Evolutionary conservation across 2,113 vertebrate genomes (phyloP).

Genomic region (Antennarius striatus): DNA sequence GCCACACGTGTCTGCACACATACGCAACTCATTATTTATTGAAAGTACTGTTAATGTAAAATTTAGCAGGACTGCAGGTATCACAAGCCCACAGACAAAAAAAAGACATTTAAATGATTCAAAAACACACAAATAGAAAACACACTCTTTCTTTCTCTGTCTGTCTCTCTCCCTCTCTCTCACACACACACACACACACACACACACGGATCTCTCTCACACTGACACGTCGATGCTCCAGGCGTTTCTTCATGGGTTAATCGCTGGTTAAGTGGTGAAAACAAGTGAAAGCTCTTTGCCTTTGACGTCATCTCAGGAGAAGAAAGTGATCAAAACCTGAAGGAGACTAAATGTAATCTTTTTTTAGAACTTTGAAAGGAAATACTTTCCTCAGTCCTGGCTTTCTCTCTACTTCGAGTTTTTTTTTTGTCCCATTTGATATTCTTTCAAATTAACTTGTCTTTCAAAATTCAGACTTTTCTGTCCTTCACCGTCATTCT

Average conservation of each 20-base stretch:
- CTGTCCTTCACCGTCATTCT: too few species aligned
- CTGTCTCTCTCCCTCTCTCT: too few species aligned
- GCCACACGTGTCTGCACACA: neutral
- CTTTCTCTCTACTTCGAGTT: too few species aligned
- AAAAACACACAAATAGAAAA: constrained; percentile 22
- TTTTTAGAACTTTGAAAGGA: neutral
- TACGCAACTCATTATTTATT: constrained; percentile 53
- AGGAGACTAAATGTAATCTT: neutral
- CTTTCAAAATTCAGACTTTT: too few species aligned
- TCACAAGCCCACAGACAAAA: constrained; percentile 26
- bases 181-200: neutral
- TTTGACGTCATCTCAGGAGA: neutral
- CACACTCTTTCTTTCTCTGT: neutral
- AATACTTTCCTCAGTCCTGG: neutral
- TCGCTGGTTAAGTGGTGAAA: constrained; percentile 17
- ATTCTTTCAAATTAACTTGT: too few species aligned
- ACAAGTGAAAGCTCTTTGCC: neutral
- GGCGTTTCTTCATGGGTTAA: constrained; percentile 16
- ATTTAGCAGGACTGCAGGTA: constrained; percentile 57
- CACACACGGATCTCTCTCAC: neutral
- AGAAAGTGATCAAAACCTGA: neutral
- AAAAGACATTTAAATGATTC: constrained; percentile 50
- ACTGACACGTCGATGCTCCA: constrained; percentile 25
- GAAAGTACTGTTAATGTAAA: constrained; percentile 46
- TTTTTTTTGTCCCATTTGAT: too few species aligned